Evolutionary conservation across 2,888 invertebrate genomes (phyloP), one percentile per base, ranked within the genome.

Genomic region (Cistogaster globosa): DNA sequence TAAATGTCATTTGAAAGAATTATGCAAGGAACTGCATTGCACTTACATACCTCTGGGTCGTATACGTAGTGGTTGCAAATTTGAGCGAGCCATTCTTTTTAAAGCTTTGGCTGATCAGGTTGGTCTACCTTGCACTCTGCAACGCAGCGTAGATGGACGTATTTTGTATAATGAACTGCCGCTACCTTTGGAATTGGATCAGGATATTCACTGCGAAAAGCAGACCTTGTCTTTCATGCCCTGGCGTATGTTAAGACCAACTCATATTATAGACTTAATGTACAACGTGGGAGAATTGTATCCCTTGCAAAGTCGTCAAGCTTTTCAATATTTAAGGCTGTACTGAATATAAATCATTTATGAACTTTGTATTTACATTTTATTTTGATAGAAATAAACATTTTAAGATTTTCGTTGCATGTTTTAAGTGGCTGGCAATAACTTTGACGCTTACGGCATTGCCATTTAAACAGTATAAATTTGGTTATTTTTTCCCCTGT

Each of bases 91-190:
- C 0, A 62, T 96, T 4, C 92, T 96, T 26, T 96, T 95, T 92
- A 96, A 96, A 90, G 93, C 93, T 1, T 90, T 96, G 32, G 95
- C 95, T 0, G 96, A 96, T 89, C 93, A 94, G 57, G 90, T 94
- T 26, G 94, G 94, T 0, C 86, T 96, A 82, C 95, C 95, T 0
- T 94, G 94, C 72, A 93, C 94, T 0, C 88, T 96, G 79, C 93
- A 93, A 80, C 93, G 95, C 2, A 92, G 94, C 1, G 89, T 93
- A n/a, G 93, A 94, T 74, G 94, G 94, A 0, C 84, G 87, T 7
- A 93, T 93, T 86, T 93, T 94, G 0, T 96, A 95, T 94, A 94
- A 95, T 87, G 95, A 96, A 89, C 90, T 96, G 26, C 94, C 95
- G 0, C 90, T 95, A 80, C 94, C 95, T 0, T 92, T 90, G 1